Conservation (phyloP, 2,888 invertebrate genomes). For the Drosophila kanekoi region DNA sequence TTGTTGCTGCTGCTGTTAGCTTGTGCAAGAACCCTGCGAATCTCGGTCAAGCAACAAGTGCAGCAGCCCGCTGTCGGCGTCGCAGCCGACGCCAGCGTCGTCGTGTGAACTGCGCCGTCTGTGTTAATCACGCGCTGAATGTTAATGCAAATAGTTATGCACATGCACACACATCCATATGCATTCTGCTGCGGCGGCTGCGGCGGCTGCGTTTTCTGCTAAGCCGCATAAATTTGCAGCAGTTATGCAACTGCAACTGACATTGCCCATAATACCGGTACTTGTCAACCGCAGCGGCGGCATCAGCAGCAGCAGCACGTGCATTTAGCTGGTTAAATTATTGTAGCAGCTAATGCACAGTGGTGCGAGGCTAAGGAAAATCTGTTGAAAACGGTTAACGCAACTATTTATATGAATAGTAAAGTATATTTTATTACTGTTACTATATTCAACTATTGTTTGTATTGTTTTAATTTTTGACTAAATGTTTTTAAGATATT, state of each 20-base stretch:
- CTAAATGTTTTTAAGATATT: no score
- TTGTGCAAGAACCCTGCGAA: constrained; percentile 58
- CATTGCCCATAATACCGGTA: constrained; percentile 71
- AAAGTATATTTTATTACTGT: no score
- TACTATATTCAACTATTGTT: no score
- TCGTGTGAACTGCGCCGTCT: constrained; percentile 48
- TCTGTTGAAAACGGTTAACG: background rate
- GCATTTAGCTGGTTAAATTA: constrained; percentile 69
- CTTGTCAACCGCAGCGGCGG: constrained; percentile 61
- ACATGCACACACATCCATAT: background rate
- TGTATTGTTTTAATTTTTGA: no score
- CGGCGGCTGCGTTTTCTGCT: constrained; percentile 11
- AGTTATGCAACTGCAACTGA: constrained; percentile 72
- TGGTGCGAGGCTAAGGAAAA: constrained; percentile 20
- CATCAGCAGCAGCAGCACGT: constrained; percentile 61
- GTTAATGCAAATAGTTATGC: constrained; percentile 30
- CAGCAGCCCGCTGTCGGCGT: constrained; percentile 42
- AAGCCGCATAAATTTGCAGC: constrained; percentile 71
- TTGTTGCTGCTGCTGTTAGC: constrained; percentile 4
- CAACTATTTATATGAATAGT: background rate
- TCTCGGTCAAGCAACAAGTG: constrained; percentile 79
- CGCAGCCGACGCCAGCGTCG: constrained; percentile 11
- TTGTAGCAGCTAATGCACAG: constrained; percentile 62
- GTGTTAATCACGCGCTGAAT: constrained; percentile 54
- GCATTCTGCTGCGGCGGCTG: constrained; percentile 3